phyloP scores from a whole-genome alignment of 2,113 vertebrate genomes.

The Oryzias curvinotus region DNA sequence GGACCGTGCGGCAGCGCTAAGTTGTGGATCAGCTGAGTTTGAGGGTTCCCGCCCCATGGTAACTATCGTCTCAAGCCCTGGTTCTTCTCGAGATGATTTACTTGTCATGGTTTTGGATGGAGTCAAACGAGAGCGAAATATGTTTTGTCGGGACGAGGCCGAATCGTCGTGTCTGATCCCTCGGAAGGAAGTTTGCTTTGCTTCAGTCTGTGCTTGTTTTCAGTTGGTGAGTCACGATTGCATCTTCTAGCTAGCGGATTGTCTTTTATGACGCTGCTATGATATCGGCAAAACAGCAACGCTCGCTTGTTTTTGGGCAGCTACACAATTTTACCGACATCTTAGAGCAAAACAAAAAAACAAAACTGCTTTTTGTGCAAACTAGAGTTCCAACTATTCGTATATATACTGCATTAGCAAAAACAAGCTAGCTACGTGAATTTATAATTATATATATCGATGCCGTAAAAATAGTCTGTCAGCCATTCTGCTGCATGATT shows the following conservation, averaged over 20 bases:
- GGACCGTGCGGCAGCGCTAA: conserved; percentile 6
- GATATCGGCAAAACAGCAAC: too few relatives aligned
- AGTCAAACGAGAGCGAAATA: background rate
- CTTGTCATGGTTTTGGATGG: background rate
- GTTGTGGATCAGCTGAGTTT: conserved; percentile 72
- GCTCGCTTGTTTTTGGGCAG: too few relatives aligned
- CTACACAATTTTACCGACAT: too few relatives aligned
- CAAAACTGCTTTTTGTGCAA: too few relatives aligned
- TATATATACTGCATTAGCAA: background rate
- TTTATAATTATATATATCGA: too few relatives aligned
- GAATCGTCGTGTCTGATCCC: background rate
- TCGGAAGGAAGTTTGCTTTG: conserved; percentile 1
- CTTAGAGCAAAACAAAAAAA: too few relatives aligned
- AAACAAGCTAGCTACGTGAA: background rate
- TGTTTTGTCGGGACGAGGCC: background rate
- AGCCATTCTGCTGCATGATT: too few relatives aligned
- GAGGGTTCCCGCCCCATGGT: conserved; percentile 37
- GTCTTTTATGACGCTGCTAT: conserved; percentile 17
- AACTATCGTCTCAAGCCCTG: background rate
- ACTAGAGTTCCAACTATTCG: too few relatives aligned
- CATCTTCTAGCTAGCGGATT: conserved; percentile 40
- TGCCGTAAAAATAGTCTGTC: too few relatives aligned
- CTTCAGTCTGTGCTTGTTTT: conserved; percentile 31
- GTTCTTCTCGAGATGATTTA: background rate
- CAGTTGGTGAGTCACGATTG: conserved; percentile 73